Evolutionary conservation across 2,113 vertebrate genomes (phyloP), one percentile per base, ranked within the genome.

Genomic region (Eulemur rufifrons): DNA sequence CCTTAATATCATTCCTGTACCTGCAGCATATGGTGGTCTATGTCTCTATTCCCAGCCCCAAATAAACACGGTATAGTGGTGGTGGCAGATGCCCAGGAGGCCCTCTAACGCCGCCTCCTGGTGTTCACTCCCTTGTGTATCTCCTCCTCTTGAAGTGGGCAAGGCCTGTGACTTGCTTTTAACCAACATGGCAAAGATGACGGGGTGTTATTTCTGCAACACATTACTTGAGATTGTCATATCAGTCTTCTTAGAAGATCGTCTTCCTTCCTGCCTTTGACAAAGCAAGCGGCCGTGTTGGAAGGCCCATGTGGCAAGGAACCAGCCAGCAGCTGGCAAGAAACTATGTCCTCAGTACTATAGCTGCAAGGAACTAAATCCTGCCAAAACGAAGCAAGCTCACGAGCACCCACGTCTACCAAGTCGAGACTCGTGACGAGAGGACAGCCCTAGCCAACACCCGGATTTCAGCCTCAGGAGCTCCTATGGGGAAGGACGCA

Each of bases 61-160:
- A 39, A 15, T 34, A 27, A 66, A 20, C 42, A 25, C 0, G 2
- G 1, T 45, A 4, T 17, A 47, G 13, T 8, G 29, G 45, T 66
- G 66, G 27, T 15, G 2, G 17, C 3, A 21, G 63, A n/a, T 17
- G 5, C 4, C 9, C 52, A 77, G 2, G 15, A 73, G 34, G 9
- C 5, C 14, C n/a, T 14, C 2, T 10, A 4, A 20, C 29, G 23
- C 27, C 1, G 0, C 14, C 8, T 11, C 4, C 32, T 42, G 29
- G 6, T 8, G 2, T 73, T n/a, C 10, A 12, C 5, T 27, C 23
- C 52, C 32, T 47, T 85, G 7, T 20, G 7, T 3, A 6, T 3
- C 0, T 18, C 42, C 54, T 13, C 42, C 23, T 34, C 64, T 8
- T 1, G 84, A 15, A 2, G 1, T 2, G 10, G 23, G 8, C 8